Conservation (phyloP, 2,888 invertebrate species). For the Parnassius glacialis region DNA sequence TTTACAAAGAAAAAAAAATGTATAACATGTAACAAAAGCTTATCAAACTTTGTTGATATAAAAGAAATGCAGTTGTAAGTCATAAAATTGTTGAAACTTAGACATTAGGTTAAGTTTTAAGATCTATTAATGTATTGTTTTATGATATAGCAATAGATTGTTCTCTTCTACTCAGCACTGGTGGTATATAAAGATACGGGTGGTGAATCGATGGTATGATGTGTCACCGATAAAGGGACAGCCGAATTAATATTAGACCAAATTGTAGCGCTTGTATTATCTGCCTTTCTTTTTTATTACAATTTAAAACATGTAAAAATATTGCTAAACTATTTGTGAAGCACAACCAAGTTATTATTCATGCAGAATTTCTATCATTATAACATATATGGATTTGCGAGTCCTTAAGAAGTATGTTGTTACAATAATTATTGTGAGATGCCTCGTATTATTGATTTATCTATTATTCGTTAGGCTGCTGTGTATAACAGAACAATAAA, state of each 20-base stretch:
- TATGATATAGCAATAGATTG: constrained; percentile 18
- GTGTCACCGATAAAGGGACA: constrained; percentile 10
- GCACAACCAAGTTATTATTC: constrained; percentile 37
- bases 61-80: constrained; percentile 63
- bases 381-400: too few species aligned
- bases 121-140: constrained; percentile 20
- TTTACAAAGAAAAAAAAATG: constrained; percentile 71
- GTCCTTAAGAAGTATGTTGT: too few species aligned
- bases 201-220: constrained; percentile 19
- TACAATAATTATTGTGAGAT: too few species aligned
- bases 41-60: constrained; percentile 58
- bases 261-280: constrained; percentile 15
- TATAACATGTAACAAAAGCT: constrained; percentile 74
- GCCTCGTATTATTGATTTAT: background rate
- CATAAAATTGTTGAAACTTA: constrained; percentile 31
- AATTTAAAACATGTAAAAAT: constrained; percentile 26
- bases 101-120: constrained; percentile 20
- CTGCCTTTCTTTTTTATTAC: constrained; percentile 5
- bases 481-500: constrained; percentile 28
- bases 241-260: constrained; percentile 25
- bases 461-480: constrained; percentile 13
- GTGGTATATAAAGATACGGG: constrained; percentile 1
- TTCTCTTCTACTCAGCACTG: constrained; percentile 27
- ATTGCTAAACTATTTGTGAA: constrained; percentile 31
- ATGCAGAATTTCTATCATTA: too few species aligned